These are phyloP conservation scores for Anarrhichthys ocellatus DNA, from an alignment of 2,113 vertebrate species.

Conservation along the genomic window DNA sequence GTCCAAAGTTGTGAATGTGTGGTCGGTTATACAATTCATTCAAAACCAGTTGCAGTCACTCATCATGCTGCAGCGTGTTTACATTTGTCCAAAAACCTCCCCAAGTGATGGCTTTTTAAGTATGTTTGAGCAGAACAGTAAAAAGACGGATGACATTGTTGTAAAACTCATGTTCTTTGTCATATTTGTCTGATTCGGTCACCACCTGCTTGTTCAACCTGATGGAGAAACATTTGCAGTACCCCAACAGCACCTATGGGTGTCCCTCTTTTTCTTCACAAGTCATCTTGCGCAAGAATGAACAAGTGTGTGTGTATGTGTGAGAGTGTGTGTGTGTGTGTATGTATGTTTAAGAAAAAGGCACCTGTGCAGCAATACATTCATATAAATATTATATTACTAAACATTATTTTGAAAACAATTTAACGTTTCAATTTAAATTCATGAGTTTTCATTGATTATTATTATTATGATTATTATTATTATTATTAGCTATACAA, in stretches of 20 bases:
- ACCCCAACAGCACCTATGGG: slow-evolving; percentile 74
- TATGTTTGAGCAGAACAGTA: not conserved
- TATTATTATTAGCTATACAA: not conserved
- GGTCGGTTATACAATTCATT: not conserved
- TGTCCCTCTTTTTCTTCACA: slow-evolving; percentile 87
- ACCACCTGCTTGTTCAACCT: slow-evolving; percentile 9
- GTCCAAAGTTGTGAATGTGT: not conserved
- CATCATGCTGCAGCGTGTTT: not conserved
- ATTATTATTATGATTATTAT: not conserved
- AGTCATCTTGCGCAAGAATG: slow-evolving; percentile 18
- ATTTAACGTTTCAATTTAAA: not conserved
- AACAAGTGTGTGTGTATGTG: not conserved
- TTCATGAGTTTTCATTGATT: not conserved
- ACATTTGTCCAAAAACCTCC: not conserved
- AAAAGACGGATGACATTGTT: not conserved
- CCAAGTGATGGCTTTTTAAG: not conserved
- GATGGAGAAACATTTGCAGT: slow-evolving; percentile 68
- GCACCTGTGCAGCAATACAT: slow-evolving; percentile 31
- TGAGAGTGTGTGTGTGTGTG: slow-evolving; percentile 6
- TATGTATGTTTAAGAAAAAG: slow-evolving; percentile 17
- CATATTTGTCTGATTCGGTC: slow-evolving; percentile 7
- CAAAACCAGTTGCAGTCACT: not conserved
- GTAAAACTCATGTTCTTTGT: not conserved
- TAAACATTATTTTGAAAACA: not conserved
- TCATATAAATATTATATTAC: slow-evolving; percentile 15